Evolutionary conservation across 2,888 invertebrate genomes (phyloP).

Genomic region (Trachelus troglodyta): DNA sequence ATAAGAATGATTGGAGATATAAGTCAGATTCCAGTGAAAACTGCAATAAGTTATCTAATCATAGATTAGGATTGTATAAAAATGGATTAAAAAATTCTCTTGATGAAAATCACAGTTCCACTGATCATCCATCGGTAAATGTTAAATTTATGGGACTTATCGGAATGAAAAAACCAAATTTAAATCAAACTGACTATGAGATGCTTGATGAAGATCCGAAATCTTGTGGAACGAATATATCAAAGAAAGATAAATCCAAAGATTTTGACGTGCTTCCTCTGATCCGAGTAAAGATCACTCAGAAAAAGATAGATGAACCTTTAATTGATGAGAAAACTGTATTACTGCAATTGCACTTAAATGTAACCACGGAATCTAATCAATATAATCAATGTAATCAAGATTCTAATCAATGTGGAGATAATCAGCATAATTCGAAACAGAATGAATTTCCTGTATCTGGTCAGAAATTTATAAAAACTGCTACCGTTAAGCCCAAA

Average conservation of each 20-base stretch:
- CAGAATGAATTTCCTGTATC: background rate
- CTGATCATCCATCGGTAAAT: constrained; percentile 9
- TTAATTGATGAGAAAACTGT: background rate
- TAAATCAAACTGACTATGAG: background rate
- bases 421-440: background rate
- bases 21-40: background rate
- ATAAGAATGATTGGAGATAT: background rate
- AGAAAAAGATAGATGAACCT: constrained; percentile 5
- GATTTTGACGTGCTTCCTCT: constrained; percentile 21
- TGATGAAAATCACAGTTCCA: background rate
- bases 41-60: background rate
- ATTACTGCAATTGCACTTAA: background rate
- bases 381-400: background rate
- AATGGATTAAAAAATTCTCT: background rate
- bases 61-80: background rate
- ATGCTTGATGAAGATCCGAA: constrained; percentile 1
- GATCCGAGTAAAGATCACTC: constrained; percentile 24
- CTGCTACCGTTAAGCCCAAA: background rate
- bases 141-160: constrained; percentile 21
- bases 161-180: constrained; percentile 1
- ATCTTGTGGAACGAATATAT: constrained; percentile 7
- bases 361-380: background rate
- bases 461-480: background rate
- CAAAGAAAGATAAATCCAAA: background rate
- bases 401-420: background rate